A percentile compares a stretch with the other conserved stretches of the same genome.
phyloP scores from a whole-genome alignment of 2,888 invertebrate species.

The Leptopilina myrica region DNA sequence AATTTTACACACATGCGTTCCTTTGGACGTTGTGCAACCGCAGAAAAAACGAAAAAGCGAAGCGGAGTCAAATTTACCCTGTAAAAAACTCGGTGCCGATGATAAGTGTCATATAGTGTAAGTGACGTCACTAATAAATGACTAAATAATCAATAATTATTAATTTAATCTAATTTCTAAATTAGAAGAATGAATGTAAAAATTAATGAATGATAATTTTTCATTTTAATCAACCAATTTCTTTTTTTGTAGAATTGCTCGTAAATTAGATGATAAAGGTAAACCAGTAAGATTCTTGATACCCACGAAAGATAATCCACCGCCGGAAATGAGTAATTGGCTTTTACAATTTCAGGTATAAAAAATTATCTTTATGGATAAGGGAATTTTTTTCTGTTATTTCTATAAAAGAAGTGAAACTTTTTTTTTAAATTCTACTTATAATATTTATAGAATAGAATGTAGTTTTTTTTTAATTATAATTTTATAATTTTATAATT shows the following conservation, averaged over 20 bases:
- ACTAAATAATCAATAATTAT: too few relatives aligned
- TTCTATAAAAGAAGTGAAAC: too few relatives aligned
- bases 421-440: too few relatives aligned
- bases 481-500: too few relatives aligned
- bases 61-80: slow-evolving; percentile 74
- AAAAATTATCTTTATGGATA: slow-evolving; percentile 10
- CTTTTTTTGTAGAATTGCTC: slow-evolving; percentile 60
- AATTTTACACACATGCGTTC: slow-evolving; percentile 69
- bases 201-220: too few relatives aligned
- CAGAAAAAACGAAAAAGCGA: slow-evolving; percentile 74
- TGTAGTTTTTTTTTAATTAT: neutral
- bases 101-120: slow-evolving; percentile 69
- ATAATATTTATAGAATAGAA: too few relatives aligned
- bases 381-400: too few relatives aligned
- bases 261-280: slow-evolving; percentile 72
- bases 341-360: slow-evolving; percentile 84
- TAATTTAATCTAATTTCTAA: too few relatives aligned
- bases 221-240: slow-evolving; percentile 14
- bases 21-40: slow-evolving; percentile 69
- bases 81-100: slow-evolving; percentile 79
- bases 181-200: too few relatives aligned
- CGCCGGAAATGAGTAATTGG: slow-evolving; percentile 87
- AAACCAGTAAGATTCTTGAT: slow-evolving; percentile 79
- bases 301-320: slow-evolving; percentile 88
- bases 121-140: neutral